Conservation (phyloP, 2,888 invertebrate genomes). For the Thera britannica region DNA sequence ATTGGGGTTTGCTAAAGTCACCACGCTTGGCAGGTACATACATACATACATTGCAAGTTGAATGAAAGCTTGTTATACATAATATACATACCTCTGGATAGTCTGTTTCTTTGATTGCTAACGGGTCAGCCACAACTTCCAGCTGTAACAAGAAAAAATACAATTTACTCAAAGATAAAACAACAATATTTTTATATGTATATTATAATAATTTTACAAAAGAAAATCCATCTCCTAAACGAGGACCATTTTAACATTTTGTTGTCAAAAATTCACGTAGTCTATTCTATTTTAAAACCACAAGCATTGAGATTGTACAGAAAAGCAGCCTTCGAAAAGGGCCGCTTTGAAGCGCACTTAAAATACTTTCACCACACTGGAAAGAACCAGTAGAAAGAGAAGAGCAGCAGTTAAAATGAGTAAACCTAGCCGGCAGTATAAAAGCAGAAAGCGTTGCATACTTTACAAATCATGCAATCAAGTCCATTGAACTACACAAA, state of each 20-base stretch:
- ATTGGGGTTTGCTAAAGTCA: no score
- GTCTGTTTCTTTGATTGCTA: constrained; percentile 56
- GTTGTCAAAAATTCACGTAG: no score
- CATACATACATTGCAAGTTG: no score
- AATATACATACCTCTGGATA: constrained; percentile 54
- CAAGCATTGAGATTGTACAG: no score
- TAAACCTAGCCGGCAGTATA: not conserved
- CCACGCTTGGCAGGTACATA: no score
- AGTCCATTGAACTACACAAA: not conserved
- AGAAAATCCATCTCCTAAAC: no score
- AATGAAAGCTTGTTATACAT: not conserved
- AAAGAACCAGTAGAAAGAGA: not conserved
- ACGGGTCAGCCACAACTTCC: constrained; percentile 57
- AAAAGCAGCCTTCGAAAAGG: no score
- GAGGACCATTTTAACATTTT: no score
- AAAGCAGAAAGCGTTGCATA: not conserved
- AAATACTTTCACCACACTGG: no score
- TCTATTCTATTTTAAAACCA: no score
- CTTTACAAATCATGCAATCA: constrained; percentile 2
- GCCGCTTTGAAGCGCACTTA: no score
- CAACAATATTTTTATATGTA: not conserved
- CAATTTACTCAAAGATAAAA: not conserved
- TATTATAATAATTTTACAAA: not conserved
- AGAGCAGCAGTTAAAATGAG: not conserved
- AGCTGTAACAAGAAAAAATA: constrained; percentile 34